Percentiles rank a stretch among this genome's conserved stretches.
These are phyloP conservation scores for Neoniphon sammara DNA, from an alignment of 2,797 vertebrate species.

Conservation along the genomic window DNA sequence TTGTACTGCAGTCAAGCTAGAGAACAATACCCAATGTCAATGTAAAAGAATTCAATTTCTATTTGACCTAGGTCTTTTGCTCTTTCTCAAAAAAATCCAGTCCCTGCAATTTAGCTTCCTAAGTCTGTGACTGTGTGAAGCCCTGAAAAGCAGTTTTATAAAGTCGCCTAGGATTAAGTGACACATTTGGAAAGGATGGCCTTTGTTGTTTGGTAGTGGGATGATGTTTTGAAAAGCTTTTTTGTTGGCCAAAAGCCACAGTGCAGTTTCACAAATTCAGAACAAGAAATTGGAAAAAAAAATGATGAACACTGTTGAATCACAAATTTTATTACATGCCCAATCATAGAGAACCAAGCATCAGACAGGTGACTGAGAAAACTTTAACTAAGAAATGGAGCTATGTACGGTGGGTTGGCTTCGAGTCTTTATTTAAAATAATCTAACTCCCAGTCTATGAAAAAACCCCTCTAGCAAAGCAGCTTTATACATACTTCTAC, in stretches of 20 bases:
- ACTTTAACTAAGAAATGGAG: slow-evolving; percentile 32
- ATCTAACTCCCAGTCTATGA: slow-evolving; percentile 35
- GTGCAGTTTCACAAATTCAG: slow-evolving; percentile 8
- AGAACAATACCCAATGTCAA: slow-evolving; percentile 17
- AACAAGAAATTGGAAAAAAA: neutral
- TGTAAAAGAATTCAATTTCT: slow-evolving; percentile 43
- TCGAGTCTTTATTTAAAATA: slow-evolving; percentile 40
- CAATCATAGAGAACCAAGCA: slow-evolving; percentile 6
- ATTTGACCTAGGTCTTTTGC: slow-evolving; percentile 39
- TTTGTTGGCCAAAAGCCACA: neutral
- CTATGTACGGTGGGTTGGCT: slow-evolving; percentile 17
- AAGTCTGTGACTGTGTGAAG: slow-evolving; percentile 32
- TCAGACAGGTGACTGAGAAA: slow-evolving; percentile 45
- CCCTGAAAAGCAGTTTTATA: slow-evolving; percentile 26
- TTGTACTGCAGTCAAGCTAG: slow-evolving; percentile 11
- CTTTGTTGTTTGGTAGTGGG: slow-evolving; percentile 26
- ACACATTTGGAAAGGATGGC: slow-evolving; percentile 49
- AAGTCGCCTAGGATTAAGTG: slow-evolving; percentile 45
- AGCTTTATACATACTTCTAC: slow-evolving; percentile 34
- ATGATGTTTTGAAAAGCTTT: slow-evolving; percentile 9
- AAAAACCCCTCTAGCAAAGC: slow-evolving; percentile 34
- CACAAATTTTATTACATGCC: neutral
- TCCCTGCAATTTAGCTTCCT: slow-evolving; percentile 33
- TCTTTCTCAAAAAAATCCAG: slow-evolving; percentile 22
- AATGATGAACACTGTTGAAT: neutral